Base-by-base conservation (phyloP, 2,113 vertebrate species). In the Tapirus terrestris region DNA sequence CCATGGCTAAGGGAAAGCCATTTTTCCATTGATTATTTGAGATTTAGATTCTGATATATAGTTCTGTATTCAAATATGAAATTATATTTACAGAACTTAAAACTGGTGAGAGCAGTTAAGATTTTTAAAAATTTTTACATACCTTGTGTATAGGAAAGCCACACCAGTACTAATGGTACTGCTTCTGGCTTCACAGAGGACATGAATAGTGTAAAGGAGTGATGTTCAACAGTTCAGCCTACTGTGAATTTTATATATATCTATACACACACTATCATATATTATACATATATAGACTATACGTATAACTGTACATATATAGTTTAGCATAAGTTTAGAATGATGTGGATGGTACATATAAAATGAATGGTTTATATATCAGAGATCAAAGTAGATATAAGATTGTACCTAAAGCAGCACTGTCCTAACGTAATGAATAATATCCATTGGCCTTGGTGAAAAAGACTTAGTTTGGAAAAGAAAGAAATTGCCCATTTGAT, bases 11-110 rank as follows among this genome's bases (percentile, higher is more conserved):
- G 45, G 17, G 20, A 80, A 58, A 86, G 6, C 48, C 23, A 45
- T 92, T 73, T 95, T 92, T 23, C 31, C 33, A 39, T 23, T 65
- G 68, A 89, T 84, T 43, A 73, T 51, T 80, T 93, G 86, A 87
- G 23, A 79, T 91, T 96, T 87, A 87, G 53, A 70, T n/a, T 75
- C 17, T 63, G 25, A 58, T 86, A 61, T 2, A 68, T 45, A 58
- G 36, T 94, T 67, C 65, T 95, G 8, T 63, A 85, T 25, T 86
- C 43, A 88, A 79, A 88, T 86, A 90, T 12, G 60, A 85, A 85
- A 17, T 86, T 87, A 63, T 27, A 65, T 82, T 65, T 90, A 80
- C 60, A 83, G 60, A 51, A 63, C 31, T 48, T 90, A 77, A 93
- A 67, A 87, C 29, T 76, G 12, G 5, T 72, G 23, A 87, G 43